A percentile compares a stretch with the other conserved stretches of the same genome.
phyloP scores from a whole-genome alignment of 2,797 vertebrate genomes.

The Salmo trutta region DNA sequence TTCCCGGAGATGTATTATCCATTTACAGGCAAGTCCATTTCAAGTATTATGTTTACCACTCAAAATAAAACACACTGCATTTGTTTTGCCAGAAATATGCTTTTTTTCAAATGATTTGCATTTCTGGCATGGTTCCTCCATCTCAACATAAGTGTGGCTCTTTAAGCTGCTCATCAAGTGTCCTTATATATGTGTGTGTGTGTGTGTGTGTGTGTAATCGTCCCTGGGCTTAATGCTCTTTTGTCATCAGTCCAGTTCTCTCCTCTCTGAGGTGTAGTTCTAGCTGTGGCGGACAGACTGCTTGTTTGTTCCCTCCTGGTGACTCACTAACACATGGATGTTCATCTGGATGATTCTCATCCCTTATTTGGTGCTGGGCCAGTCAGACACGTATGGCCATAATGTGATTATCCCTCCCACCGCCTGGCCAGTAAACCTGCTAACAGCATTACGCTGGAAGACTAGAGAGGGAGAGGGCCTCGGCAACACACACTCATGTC shows the following conservation, averaged over 20 bases:
- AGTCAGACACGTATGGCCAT: conserved; percentile 57
- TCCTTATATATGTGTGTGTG: neutral
- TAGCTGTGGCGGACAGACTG: too few species aligned
- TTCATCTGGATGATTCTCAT: conserved; percentile 51
- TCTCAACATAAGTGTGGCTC: neutral
- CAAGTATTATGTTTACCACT: neutral
- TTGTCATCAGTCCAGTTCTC: neutral
- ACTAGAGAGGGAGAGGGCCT: conserved; percentile 2
- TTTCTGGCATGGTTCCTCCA: neutral
- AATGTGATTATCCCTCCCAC: conserved; percentile 70
- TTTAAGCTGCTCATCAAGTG: neutral
- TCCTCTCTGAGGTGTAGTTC: neutral
- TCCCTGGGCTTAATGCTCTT: neutral
- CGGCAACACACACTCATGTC: conserved; percentile 22
- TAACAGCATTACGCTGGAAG: conserved; percentile 49
- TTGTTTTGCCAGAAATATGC: neutral
- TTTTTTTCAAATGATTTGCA: neutral
- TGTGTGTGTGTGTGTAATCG: neutral
- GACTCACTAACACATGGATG: conserved; percentile 27
- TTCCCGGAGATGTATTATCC: neutral
- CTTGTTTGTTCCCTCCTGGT: conserved; percentile 12
- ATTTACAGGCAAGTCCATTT: neutral
- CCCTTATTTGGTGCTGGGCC: conserved; percentile 52
- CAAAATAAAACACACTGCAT: too few species aligned
- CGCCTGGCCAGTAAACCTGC: conserved; percentile 63